Evolutionary conservation across 2,797 vertebrate genomes (phyloP).

Genomic region (Syngnathus acus): DNA sequence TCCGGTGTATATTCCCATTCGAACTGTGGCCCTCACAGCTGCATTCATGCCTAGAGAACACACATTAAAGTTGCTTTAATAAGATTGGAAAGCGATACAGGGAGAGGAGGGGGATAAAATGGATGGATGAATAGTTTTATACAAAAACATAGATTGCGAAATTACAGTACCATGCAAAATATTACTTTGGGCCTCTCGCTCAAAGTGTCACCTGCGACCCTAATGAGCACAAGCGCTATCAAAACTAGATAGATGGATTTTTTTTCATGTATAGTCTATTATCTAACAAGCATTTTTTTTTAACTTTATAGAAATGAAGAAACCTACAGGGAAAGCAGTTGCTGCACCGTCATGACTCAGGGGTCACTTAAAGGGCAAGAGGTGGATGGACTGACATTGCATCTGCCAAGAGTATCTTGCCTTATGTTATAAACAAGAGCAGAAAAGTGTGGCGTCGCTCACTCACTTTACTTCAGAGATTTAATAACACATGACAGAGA

Average conservation of each 20-base stretch:
- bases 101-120: not conserved
- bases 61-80: not conserved
- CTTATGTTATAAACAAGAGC: conserved; percentile 42
- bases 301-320: not conserved
- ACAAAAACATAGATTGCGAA: not conserved
- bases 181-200: not conserved
- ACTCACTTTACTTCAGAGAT: conserved; percentile 32
- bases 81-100: not conserved
- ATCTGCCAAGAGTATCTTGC: conserved; percentile 48
- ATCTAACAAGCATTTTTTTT: not conserved
- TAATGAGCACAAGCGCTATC: not conserved
- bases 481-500: conserved; percentile 59
- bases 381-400: conserved; percentile 39
- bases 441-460: conserved; percentile 17
- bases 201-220: not conserved
- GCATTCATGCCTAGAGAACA: conserved; percentile 83
- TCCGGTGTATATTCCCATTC: conserved; percentile 86
- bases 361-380: conserved; percentile 52
- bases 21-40: conserved; percentile 84
- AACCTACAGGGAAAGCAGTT: not conserved
- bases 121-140: not conserved
- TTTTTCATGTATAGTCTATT: not conserved
- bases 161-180: not conserved
- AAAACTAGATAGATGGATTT: not conserved
- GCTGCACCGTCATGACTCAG: not conserved